Evolutionary conservation across 1,140 invertebrate genomes (phyloP), one percentile per base, ranked within the genome.

Genomic region (Lycorma delicatula): DNA sequence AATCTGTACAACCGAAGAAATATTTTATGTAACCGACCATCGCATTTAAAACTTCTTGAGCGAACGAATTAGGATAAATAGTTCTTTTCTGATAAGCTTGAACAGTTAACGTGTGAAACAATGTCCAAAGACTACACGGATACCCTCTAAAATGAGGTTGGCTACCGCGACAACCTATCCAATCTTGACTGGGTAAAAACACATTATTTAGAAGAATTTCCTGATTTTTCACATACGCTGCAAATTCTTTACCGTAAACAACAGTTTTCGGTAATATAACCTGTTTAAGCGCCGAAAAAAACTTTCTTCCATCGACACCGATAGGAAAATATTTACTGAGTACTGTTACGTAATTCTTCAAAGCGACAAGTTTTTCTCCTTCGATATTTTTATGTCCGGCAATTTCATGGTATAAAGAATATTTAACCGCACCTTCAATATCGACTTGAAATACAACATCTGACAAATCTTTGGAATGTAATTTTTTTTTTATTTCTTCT

Each of bases 1-100:
- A 99, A 60, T 95, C 87, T 27, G 81, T 77, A 72, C 97, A 99
- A 3, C 93, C 90, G 74, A 99, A 97, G 74, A 96, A 99, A 71
- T 92, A 67, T 67, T 88, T 87, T 27, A 99, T 80, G 67, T 96
- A 98, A 6, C 83, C 87, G 68, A 87, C 77, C 77, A 99, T 93
- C 1, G 86, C 85, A 62, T 78, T 72, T 1, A 98, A 72, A 11
- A 97, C 83, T 66, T 84, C 79, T 16, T 74, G 69, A 0, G 83
- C 80, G 41, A 72, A 63, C 36, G 61, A 27, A 29, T 20, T 12
- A 13, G 44, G 49, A 47, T 47, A 38, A 56, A 84, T 76, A 41
- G 73, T 68, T 1, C 74, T 67, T 29, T 75, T 68, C 23, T 71
- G 70, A 2, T 71, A 60, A 47, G 86, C 84, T 68, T 86, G 86